Conservation (phyloP, 2,888 invertebrate genomes). For the Zaprionus obscuricornis region DNA sequence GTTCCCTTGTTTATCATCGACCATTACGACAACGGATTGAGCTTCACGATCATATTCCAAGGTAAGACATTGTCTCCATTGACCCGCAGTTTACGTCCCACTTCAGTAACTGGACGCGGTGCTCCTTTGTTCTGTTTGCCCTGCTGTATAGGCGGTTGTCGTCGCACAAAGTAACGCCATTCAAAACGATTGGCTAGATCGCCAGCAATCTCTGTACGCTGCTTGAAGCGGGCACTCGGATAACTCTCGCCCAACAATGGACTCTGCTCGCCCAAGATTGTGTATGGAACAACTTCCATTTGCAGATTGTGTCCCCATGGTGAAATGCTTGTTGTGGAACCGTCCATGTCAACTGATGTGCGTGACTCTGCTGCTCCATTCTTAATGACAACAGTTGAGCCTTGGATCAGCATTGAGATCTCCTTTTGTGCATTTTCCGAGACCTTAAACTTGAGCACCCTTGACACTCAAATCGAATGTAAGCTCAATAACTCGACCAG, state of each 20-base stretch:
- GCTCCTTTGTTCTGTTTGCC: slow-evolving; percentile 84
- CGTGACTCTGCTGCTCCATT: slow-evolving; percentile 92
- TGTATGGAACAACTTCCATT: slow-evolving; percentile 95
- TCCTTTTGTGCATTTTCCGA: slow-evolving; percentile 93
- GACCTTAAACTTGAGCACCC: slow-evolving; percentile 94
- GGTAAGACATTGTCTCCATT: slow-evolving; percentile 96
- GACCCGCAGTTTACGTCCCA: slow-evolving; percentile 92
- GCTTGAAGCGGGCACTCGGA: slow-evolving; percentile 95
- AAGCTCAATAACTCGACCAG: slow-evolving; percentile 95
- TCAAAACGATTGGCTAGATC: slow-evolving; percentile 96
- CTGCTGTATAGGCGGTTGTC: slow-evolving; percentile 86
- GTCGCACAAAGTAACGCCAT: slow-evolving; percentile 96
- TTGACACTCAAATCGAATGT: slow-evolving; percentile 95
- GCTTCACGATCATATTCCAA: slow-evolving; percentile 95
- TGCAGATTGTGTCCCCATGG: slow-evolving; percentile 95
- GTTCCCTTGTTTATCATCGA: slow-evolving; percentile 93
- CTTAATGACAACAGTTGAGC: slow-evolving; percentile 92
- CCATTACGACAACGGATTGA: slow-evolving; percentile 93
- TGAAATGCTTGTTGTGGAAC: slow-evolving; percentile 90
- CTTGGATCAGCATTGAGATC: slow-evolving; percentile 93
- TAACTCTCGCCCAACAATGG: slow-evolving; percentile 95
- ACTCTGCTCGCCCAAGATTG: slow-evolving; percentile 93
- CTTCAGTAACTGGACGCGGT: slow-evolving; percentile 88
- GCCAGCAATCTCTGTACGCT: slow-evolving; percentile 94
- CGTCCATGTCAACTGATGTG: slow-evolving; percentile 91